Evolutionary conservation across 1,140 invertebrate species (phyloP).

Genomic region (Plodia interpunctella): DNA sequence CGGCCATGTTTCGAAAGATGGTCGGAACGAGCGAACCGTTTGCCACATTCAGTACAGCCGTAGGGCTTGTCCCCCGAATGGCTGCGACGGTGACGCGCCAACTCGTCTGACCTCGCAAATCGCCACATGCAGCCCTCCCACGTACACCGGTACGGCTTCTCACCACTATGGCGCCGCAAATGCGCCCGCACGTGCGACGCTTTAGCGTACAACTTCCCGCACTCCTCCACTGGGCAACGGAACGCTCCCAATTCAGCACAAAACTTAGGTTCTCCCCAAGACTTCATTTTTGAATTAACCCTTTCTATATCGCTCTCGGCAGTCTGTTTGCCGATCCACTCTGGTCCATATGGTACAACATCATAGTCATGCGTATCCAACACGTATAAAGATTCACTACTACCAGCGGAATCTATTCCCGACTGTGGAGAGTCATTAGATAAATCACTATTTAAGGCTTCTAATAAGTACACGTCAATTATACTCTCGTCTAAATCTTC

Average conservation of each 20-base stretch:
- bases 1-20: constrained; percentile 93
- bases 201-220: constrained; percentile 91
- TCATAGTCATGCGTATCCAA: constrained; percentile 34
- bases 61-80: constrained; percentile 91
- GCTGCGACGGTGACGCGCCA: constrained; percentile 88
- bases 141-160: constrained; percentile 94
- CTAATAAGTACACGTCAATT: constrained; percentile 56
- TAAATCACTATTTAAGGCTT: constrained; percentile 49
- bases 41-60: constrained; percentile 88
- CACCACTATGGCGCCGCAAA: constrained; percentile 93
- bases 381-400: constrained; percentile 33
- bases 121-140: constrained; percentile 96
- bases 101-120: constrained; percentile 95
- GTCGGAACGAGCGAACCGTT: constrained; percentile 92
- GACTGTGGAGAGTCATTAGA: constrained; percentile 44
- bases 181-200: constrained; percentile 96
- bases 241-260: constrained; percentile 70
- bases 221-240: constrained; percentile 79
- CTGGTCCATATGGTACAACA: constrained; percentile 15
- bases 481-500: constrained; percentile 57
- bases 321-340: constrained; percentile 21
- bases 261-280: constrained; percentile 59
- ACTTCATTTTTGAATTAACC: constrained; percentile 34
- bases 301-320: constrained; percentile 18
- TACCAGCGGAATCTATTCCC: constrained; percentile 31